Conservation (phyloP, 2,888 invertebrate species). For the Masnerella sp. region DNA sequence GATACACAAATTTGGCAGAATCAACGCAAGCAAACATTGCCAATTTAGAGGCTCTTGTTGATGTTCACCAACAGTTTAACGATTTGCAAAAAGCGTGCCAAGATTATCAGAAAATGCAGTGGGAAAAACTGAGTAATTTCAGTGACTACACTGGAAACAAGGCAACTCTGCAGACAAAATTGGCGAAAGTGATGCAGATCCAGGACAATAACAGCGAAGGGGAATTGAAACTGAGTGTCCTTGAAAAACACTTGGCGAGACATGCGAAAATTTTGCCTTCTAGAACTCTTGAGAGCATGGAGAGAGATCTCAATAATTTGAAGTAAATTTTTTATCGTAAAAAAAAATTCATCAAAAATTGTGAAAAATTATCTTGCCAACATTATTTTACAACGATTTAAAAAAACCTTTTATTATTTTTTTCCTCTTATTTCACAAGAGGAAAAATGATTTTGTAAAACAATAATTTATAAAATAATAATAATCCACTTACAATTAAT, state of each 20-base stretch:
- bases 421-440: no score
- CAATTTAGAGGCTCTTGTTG: slow-evolving; percentile 86
- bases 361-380: no score
- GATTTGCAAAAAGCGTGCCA: slow-evolving; percentile 91
- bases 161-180: slow-evolving; percentile 87
- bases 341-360: no score
- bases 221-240: slow-evolving; percentile 85
- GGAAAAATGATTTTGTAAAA: no score
- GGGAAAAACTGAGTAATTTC: slow-evolving; percentile 90
- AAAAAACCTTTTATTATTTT: no score
- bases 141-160: slow-evolving; percentile 94
- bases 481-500: no score
- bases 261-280: slow-evolving; percentile 86
- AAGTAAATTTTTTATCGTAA: no score
- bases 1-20: slow-evolving; percentile 86
- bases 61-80: slow-evolving; percentile 91
- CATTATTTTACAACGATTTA: no score
- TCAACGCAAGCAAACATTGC: slow-evolving; percentile 84
- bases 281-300: slow-evolving; percentile 91
- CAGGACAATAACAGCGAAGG: slow-evolving; percentile 88
- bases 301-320: slow-evolving; percentile 87
- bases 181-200: slow-evolving; percentile 89
- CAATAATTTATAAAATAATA: no score
- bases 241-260: slow-evolving; percentile 86
- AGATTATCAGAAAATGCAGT: slow-evolving; percentile 93